Evolutionary conservation across 2,797 vertebrate species (phyloP), one percentile per base, ranked within the genome.

Genomic region (Caiman crocodilus): DNA sequence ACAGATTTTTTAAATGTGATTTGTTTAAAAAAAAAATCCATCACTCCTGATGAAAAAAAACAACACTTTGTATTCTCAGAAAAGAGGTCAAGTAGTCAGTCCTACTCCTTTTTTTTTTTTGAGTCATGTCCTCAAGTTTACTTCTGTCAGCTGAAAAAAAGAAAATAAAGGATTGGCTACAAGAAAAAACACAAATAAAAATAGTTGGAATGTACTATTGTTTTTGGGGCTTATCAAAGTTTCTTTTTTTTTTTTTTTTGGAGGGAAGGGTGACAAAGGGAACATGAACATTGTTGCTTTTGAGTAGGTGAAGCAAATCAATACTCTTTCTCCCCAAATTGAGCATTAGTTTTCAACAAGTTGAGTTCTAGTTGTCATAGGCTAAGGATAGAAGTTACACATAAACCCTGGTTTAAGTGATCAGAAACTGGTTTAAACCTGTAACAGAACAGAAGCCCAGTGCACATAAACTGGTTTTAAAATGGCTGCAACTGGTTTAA

Each of bases 111-210:
- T 88, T 79, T 35, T 50, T 50, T 50, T 50, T 50, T 50, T 50
- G 42, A 3, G 14, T 18, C 60, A 12, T 74, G 35, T 26, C 16
- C 83, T 11, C 23, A 63, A 63, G n/a, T 11, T 50, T 67, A 16
- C 25, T 91, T 14, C 25, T 84, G 20, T 7, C 65, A 59, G 18
- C 18, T 84, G 6, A 9, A 84, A 42, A 73, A 79, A 26, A 50
- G 4, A 61, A 93, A 64, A 23, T 4, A 16, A 58, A 77, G 3
- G 12, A 35, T 1, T 69, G 76, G 17, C 5, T 50, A 50, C 9
- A 35, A 20, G 26, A 73, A 88, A 63, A 50, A 13, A 0, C 0
- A 4, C 0, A 0, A 14, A 79, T 76, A 1, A 77, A 83, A 78
- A 30, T 13, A 75, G 2, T 32, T 65, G 77, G 23, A 10, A n/a